phyloP scores from a whole-genome alignment of 2,113 vertebrate genomes.

The Vimba vimba region DNA sequence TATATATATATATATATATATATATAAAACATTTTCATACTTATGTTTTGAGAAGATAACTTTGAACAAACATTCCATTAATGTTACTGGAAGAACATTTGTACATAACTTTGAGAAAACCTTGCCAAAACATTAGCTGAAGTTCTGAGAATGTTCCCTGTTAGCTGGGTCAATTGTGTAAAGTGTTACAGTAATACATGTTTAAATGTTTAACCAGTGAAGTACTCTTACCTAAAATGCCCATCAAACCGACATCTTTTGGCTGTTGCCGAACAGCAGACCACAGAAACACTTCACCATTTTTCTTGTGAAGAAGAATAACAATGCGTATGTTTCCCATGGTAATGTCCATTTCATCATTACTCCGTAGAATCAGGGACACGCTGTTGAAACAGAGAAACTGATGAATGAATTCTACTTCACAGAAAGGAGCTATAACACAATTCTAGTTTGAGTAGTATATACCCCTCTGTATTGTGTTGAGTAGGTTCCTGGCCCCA shows the following conservation, averaged over 20 bases:
- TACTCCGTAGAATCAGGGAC: conserved; percentile 52
- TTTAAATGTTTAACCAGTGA: neutral
- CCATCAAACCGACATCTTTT: conserved; percentile 32
- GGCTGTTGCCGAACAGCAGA: conserved; percentile 61
- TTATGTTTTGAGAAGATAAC: too few relatives aligned
- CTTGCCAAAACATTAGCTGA: too few relatives aligned
- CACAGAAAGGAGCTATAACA: neutral
- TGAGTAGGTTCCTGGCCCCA: neutral
- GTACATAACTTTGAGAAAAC: too few relatives aligned
- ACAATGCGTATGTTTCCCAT: conserved; percentile 55
- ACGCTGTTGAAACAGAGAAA: conserved; percentile 51
- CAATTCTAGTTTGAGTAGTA: neutral
- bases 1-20: too few relatives aligned
- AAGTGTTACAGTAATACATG: neutral
- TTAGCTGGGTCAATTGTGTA: neutral
- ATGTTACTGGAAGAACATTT: too few relatives aligned
- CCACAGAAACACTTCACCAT: conserved; percentile 62
- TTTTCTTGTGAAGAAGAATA: conserved; percentile 60
- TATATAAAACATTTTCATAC: too few relatives aligned
- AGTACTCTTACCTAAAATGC: conserved; percentile 63
- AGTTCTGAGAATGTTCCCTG: too few relatives aligned
- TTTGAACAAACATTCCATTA: too few relatives aligned
- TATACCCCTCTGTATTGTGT: conserved; percentile 32
- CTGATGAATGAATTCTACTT: neutral
- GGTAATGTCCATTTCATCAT: conserved; percentile 64